Base-by-base conservation (phyloP, 2,113 vertebrate genomes). In the Nestor notabilis region DNA sequence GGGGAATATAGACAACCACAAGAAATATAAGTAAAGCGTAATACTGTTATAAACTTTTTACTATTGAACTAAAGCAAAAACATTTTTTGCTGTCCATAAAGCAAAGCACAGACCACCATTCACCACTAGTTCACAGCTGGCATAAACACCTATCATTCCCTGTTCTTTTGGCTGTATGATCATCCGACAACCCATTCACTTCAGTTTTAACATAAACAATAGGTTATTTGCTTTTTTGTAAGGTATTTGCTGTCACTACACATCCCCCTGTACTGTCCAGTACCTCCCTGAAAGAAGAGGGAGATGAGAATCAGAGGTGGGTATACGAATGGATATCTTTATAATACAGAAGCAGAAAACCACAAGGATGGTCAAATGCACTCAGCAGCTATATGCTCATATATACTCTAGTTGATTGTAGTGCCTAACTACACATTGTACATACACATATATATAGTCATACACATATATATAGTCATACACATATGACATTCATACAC, bases 141-240 rank as follows among this genome's bases (percentile, higher is more conserved):
- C 27, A 58, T 28, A 60, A 75, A 43, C 33, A 89, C 3, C 9
- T 27, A 9, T n/a, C 33, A 55, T 0, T 1, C 1, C 0, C 17
- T 37, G 16, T 60, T 90, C 18, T 85, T 79, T 69, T 43, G 83
- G 65, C 46, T 76, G 28, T 8, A 8, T 20, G 25, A 8, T 52
- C 31, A 33, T 69, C 19, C 37, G 47, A 55, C 21, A 65, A 65
- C 2, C 28, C 6, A 5, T 29, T 66, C 28, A 55, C 18, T 39
- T 52, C 0, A 4, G 10, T 14, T 93, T 56, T n/a, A 80, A 64
- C 25, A 47, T 46, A 46, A 69, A 74, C 10, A 39, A 39, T 1
- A 63, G 43, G 13, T 77, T 53, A 41, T 20, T 49, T 79, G 23
- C 5, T n/a, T 56, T 56, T 88, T 44, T 69, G 15, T 63, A 58